phyloP scores from a whole-genome alignment of 2,888 invertebrate genomes.

The Thalpophila matura region DNA sequence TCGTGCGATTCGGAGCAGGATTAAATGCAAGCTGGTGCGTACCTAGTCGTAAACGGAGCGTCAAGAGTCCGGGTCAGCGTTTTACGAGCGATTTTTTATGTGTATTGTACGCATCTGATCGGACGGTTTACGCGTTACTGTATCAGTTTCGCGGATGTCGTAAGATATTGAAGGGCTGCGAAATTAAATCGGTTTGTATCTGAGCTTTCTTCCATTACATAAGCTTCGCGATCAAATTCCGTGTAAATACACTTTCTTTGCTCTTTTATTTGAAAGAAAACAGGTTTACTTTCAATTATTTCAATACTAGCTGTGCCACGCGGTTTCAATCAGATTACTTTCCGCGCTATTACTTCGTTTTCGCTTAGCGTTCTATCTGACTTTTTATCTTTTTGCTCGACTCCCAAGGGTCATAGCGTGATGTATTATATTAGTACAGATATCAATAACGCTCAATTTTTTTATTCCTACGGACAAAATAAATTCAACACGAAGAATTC shows the following conservation, averaged over 20 bases:
- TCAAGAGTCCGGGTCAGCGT: slow-evolving; percentile 37
- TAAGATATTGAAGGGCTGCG: slow-evolving; percentile 14
- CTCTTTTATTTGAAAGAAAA: too few species aligned
- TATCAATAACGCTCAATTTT: too few species aligned
- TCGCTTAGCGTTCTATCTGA: too few species aligned
- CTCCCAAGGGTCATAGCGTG: too few species aligned
- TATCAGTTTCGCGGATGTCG: slow-evolving; percentile 8
- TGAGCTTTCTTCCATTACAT: not conserved
- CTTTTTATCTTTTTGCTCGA: too few species aligned
- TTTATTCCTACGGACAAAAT: slow-evolving; percentile 7
- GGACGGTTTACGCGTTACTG: slow-evolving; percentile 22
- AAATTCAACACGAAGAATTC: slow-evolving; percentile 28
- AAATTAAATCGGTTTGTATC: slow-evolving; percentile 14
- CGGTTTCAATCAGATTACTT: too few species aligned
- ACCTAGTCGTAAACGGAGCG: slow-evolving; percentile 50
- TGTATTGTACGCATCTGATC: slow-evolving; percentile 37
- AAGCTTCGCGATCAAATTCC: too few species aligned
- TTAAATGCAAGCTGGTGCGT: slow-evolving; percentile 46
- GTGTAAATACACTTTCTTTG: too few species aligned
- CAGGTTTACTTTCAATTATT: too few species aligned
- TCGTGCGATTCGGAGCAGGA: slow-evolving; percentile 16
- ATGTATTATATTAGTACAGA: too few species aligned
- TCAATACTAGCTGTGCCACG: too few species aligned
- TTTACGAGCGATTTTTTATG: slow-evolving; percentile 57
- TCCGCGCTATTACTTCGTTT: too few species aligned